A percentile compares a stretch with the other conserved stretches of the same genome.
Conservation (phyloP, 2,888 invertebrate genomes). For the Tachystola acroxantha region DNA sequence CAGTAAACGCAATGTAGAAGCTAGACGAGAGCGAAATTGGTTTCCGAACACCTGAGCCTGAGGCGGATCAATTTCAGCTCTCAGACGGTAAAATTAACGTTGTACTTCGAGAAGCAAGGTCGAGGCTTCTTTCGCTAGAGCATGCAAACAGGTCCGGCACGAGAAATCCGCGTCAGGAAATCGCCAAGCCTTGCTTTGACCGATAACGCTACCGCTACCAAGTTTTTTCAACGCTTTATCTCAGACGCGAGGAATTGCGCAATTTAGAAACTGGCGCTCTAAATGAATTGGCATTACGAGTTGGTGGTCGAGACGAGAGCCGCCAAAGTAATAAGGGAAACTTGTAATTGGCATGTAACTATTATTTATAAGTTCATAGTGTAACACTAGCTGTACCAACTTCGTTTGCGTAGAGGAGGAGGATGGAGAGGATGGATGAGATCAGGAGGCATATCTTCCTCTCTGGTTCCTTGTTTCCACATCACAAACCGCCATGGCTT, state of each 20-base stretch:
- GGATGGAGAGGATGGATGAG: no score
- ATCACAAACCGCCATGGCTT: no score
- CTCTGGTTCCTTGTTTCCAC: no score
- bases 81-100: slow-evolving; percentile 33
- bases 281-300: no score
- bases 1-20: slow-evolving; percentile 40
- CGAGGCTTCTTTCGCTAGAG: slow-evolving; percentile 36
- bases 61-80: slow-evolving; percentile 36
- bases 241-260: not conserved
- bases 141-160: slow-evolving; percentile 52
- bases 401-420: no score
- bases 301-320: no score
- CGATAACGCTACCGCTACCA: slow-evolving; percentile 29
- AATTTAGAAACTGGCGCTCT: no score
- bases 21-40: slow-evolving; percentile 56
- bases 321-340: no score
- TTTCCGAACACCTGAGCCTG: slow-evolving; percentile 41
- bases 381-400: no score
- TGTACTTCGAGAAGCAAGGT: slow-evolving; percentile 30
- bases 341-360: no score
- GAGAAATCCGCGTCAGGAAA: slow-evolving; percentile 61
- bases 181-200: slow-evolving; percentile 42
- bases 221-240: not conserved
- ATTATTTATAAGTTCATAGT: no score
- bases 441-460: no score